These are phyloP conservation scores for Enteromius radiatus DNA, from an alignment of 2,797 vertebrate species.

Conservation along the genomic window DNA sequence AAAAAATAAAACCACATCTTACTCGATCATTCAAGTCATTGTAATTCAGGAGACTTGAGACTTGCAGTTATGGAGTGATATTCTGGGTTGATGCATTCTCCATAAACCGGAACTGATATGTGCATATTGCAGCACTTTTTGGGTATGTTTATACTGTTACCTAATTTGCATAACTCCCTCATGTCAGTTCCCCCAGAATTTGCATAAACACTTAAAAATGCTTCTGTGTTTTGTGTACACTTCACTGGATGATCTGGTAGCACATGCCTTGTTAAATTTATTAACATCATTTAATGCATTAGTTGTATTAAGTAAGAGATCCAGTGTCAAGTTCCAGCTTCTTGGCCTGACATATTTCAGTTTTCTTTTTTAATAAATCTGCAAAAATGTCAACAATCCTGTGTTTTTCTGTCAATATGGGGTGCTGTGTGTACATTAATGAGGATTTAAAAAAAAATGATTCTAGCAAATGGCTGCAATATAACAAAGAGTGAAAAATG, in stretches of 20 bases:
- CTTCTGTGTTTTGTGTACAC: neutral
- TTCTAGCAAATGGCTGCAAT: no score
- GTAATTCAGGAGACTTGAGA: neutral
- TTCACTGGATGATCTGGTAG: neutral
- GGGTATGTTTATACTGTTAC: neutral
- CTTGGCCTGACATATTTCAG: no score
- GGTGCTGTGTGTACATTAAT: no score
- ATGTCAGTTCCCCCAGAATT: neutral
- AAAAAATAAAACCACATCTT: neutral
- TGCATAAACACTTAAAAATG: neutral
- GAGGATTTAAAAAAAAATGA: no score
- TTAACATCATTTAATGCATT: neutral
- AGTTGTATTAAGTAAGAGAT: neutral
- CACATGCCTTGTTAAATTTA: neutral
- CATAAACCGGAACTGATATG: neutral
- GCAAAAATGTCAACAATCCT: no score
- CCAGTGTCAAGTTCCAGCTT: no score
- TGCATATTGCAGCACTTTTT: neutral
- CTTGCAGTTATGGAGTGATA: neutral
- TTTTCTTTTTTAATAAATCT: no score
- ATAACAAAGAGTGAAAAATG: no score
- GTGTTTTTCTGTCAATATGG: no score
- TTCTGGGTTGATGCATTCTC: neutral
- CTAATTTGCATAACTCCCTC: constrained; percentile 6
- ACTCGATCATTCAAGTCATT: neutral